Evolutionary conservation across 1,140 invertebrate genomes (phyloP).

Genomic region (Aphelinus atriplicis): DNA sequence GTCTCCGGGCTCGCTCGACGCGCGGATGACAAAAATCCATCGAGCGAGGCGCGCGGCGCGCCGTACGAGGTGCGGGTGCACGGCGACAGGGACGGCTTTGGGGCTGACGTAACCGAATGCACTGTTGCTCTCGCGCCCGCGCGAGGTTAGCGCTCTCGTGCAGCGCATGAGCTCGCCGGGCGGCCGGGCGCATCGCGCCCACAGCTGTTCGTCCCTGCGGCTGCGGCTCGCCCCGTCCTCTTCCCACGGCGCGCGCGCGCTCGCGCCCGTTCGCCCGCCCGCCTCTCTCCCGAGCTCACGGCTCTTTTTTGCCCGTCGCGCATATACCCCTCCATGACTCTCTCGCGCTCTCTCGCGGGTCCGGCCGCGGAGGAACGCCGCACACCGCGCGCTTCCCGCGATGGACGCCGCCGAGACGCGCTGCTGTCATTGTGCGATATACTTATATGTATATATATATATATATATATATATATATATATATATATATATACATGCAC

Average conservation of each 20-base stretch:
- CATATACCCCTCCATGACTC: neutral
- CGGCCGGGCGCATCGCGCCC: slow-evolving; percentile 32
- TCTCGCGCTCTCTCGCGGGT: no score
- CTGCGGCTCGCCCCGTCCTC: slow-evolving; percentile 34
- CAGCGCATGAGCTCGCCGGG: neutral
- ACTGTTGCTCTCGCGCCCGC: neutral
- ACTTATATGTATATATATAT: neutral
- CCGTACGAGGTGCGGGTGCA: no score
- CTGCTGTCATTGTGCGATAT: no score
- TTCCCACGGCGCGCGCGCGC: slow-evolving; percentile 40
- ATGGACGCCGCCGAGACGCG: no score
- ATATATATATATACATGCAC: neutral
- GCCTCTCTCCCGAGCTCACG: slow-evolving; percentile 34
- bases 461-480: neutral
- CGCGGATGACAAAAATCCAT: slow-evolving; percentile 32
- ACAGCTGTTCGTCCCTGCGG: neutral
- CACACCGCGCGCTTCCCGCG: neutral
- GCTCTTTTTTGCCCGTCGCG: slow-evolving; percentile 27
- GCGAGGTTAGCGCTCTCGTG: neutral
- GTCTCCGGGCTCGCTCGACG: slow-evolving; percentile 17
- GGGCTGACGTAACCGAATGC: slow-evolving; percentile 6
- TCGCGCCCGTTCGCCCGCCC: slow-evolving; percentile 33
- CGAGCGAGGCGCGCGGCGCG: neutral
- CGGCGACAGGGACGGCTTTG: no score
- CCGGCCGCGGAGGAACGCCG: neutral